Conservation (phyloP, 1,140 invertebrate species). For the Acyrthosiphon pisum region DNA sequence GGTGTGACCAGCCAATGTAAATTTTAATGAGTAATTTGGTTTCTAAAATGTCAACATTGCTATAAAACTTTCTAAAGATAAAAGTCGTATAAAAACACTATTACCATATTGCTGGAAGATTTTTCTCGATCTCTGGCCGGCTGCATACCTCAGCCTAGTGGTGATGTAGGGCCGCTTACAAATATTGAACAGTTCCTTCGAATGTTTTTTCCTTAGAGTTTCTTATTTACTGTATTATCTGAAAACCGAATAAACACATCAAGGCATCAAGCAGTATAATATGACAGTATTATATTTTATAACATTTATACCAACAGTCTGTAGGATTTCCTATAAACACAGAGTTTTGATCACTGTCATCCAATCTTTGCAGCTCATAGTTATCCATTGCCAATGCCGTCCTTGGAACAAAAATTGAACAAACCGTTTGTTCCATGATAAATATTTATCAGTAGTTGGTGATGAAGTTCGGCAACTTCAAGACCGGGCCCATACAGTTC, state of each 20-base stretch:
- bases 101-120: constrained; percentile 41
- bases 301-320: background rate
- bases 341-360: background rate
- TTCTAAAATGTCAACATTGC: constrained; percentile 65
- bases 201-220: too few species aligned
- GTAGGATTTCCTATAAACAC: background rate
- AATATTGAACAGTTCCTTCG: background rate
- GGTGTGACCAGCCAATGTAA: constrained; percentile 96
- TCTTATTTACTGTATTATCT: background rate
- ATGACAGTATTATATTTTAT: too few species aligned
- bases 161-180: background rate
- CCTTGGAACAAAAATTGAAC: too few species aligned
- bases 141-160: constrained; percentile 18
- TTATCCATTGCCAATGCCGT: too few species aligned
- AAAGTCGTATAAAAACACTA: too few species aligned
- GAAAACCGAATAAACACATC: background rate
- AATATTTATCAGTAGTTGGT: too few species aligned
- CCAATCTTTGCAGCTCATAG: background rate
- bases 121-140: constrained; percentile 28
- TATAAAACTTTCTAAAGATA: background rate
- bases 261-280: too few species aligned
- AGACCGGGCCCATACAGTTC: too few species aligned
- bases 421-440: too few species aligned
- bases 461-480: too few species aligned
- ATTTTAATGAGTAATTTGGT: constrained; percentile 96